Base-by-base conservation (phyloP, 2,797 vertebrate genomes). In the Cuculus canorus region DNA sequence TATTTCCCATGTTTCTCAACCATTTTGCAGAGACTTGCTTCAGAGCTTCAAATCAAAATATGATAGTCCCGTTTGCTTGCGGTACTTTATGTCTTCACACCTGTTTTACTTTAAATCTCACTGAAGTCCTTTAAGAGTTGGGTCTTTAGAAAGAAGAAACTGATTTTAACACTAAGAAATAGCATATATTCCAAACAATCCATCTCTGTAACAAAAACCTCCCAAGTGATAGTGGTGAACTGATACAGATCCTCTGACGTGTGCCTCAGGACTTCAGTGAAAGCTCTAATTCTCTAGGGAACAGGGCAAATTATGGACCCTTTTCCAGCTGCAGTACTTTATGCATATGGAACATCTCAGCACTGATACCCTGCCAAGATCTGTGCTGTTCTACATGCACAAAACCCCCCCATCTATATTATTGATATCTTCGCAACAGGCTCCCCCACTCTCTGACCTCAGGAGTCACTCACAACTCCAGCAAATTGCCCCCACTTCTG, bases 331-430 rank as follows among this genome's bases (percentile, higher is more conserved):
- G 7, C 35, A 21, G 11, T 32, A 76, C 10, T 19, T n/a, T n/a
- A 79, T 9, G 6, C 5, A 37, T 0, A 1, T 4, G 1, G 10
- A 77, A 70, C 12, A 73, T 22, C 28, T 24, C 4, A 77, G 13
- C 5, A 7, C 22, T 10, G 10, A 10, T 30, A 88, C 6, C 11
- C 35, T 33, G 37, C 11, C n/a, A 73, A 81, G 25, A 35, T 45
- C 32, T 47, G 7, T 19, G 27, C 56, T 70, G 27, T 28, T 24
- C 19, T 30, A 52, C 4, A 9, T 6, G 3, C 17, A 48, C 23
- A 78, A 64, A 68, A 7, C 1, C 1, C 16, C 1, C 1, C 16
- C 22, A 52, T 16, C 12, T 64, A 41, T 83, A 28, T 25, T 54
- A 77, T 35, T 2, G 7, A 24, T 60, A 41, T 14, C 32, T 37